A percentile compares a stretch with the other conserved stretches of the same genome.
Evolutionary conservation across 2,888 invertebrate genomes (phyloP).

Genomic region (Diogma glabrata): DNA sequence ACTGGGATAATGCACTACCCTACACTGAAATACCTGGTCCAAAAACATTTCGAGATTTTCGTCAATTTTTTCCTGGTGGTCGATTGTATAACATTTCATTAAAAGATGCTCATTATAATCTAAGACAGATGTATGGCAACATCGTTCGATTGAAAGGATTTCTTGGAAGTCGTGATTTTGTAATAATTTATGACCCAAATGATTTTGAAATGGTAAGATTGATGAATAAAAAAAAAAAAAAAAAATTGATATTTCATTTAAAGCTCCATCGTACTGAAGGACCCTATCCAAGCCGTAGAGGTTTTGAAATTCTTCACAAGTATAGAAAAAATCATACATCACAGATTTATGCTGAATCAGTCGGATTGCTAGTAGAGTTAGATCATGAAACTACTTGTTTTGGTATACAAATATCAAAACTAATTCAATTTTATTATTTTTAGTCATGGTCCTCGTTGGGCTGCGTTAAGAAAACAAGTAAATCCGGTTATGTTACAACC

Average conservation of each 20-base stretch:
- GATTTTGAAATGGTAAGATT: constrained; percentile 33
- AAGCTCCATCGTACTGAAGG: constrained; percentile 36
- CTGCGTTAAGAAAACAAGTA: constrained; percentile 49
- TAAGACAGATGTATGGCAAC: constrained; percentile 25
- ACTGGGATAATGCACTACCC: constrained; percentile 25
- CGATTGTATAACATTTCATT: constrained; percentile 12
- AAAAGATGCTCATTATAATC: too few species aligned
- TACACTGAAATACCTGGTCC: constrained; percentile 27
- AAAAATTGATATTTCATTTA: too few species aligned
- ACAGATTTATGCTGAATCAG: constrained; percentile 14
- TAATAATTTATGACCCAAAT: constrained; percentile 39
- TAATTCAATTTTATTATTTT: constrained; percentile 15
- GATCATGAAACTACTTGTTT: not conserved
- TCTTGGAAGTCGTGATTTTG: constrained; percentile 24
- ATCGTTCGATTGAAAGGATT: constrained; percentile 31
- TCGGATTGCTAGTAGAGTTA: constrained; percentile 21
- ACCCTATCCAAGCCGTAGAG: constrained; percentile 34
- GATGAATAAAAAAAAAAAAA: not conserved
- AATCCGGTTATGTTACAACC: constrained; percentile 56
- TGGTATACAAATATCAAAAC: not conserved
- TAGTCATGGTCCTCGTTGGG: constrained; percentile 54
- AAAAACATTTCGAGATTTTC: constrained; percentile 21
- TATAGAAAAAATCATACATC: constrained; percentile 30
- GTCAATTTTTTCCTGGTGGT: constrained; percentile 28
- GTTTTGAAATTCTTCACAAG: constrained; percentile 30